These are phyloP conservation scores for Anguilla rostrata DNA, from an alignment of 2,113 vertebrate genomes.

Conservation along the genomic window DNA sequence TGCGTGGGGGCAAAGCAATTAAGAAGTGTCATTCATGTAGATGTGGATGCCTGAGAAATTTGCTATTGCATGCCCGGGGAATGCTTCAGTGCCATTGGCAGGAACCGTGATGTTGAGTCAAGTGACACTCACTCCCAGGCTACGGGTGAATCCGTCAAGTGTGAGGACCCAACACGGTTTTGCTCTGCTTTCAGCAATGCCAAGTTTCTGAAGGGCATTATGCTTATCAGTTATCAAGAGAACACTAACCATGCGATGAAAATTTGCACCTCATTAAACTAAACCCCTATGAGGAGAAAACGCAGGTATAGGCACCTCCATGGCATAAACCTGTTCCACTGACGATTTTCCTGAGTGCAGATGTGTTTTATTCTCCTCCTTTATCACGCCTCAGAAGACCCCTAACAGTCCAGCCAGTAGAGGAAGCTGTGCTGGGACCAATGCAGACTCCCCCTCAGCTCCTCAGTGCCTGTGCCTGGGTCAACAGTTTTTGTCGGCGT, in stretches of 20 bases:
- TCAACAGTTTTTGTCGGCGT: conserved; percentile 55
- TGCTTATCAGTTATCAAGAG: not conserved
- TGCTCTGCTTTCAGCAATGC: not conserved
- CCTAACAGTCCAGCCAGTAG: conserved; percentile 36
- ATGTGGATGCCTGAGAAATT: conserved; percentile 32
- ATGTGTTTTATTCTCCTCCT: conserved; percentile 9
- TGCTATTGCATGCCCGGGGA: conserved; percentile 26
- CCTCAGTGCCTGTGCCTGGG: conserved; percentile 53
- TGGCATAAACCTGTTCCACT: not conserved
- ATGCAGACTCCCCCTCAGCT: conserved; percentile 53
- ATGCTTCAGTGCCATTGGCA: conserved; percentile 38
- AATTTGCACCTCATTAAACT: not conserved
- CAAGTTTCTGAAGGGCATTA: not conserved
- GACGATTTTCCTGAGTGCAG: not conserved
- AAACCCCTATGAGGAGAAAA: not conserved
- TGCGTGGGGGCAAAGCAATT: conserved; percentile 24
- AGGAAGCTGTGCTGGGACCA: conserved; percentile 30
- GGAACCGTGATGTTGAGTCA: not conserved
- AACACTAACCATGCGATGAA: not conserved
- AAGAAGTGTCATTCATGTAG: conserved; percentile 37
- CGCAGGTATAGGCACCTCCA: not conserved
- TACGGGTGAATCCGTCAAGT: conserved; percentile 16
- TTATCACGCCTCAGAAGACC: conserved; percentile 28
- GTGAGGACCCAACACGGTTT: conserved; percentile 25
- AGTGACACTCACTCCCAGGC: conserved; percentile 34